phyloP scores from a whole-genome alignment of 2,797 vertebrate species.

The Pantherophis vulpinus region DNA sequence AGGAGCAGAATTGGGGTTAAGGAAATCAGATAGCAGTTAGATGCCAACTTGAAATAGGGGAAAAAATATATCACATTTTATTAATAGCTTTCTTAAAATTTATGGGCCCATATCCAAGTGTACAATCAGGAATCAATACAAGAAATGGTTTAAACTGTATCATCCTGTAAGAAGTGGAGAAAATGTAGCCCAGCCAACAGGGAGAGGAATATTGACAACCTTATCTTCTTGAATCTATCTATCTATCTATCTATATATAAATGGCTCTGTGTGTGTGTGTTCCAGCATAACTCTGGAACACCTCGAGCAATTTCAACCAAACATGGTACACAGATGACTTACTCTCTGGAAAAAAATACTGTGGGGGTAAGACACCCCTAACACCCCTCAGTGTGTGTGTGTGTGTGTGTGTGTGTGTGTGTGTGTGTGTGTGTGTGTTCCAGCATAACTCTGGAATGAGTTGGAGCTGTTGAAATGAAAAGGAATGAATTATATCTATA shows the following conservation, averaged over 20 bases:
- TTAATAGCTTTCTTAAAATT: constrained; percentile 31
- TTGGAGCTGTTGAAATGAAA: no score
- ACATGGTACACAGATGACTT: no score
- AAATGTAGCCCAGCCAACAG: background rate
- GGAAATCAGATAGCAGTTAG: background rate
- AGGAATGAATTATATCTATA: no score
- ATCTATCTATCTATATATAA: background rate
- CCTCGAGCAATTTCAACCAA: no score
- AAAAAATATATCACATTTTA: background rate
- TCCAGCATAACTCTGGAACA: no score
- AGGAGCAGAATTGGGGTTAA: background rate
- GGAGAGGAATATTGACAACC: background rate
- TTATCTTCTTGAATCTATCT: background rate
- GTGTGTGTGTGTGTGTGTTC: no score
- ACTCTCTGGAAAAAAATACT: no score
- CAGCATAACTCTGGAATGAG: no score
- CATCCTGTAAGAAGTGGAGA: background rate
- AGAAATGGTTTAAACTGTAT: constrained; percentile 2
- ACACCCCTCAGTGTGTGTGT: no score
- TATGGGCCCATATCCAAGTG: background rate
- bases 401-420: no score
- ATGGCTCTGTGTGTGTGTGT: no score
- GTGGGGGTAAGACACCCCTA: no score
- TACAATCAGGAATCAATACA: constrained; percentile 16
- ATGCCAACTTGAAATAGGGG: background rate